Evolutionary conservation across 2,113 vertebrate genomes (phyloP), one percentile per base, ranked within the genome.

Genomic region (Deroptyus accipitrinus): DNA sequence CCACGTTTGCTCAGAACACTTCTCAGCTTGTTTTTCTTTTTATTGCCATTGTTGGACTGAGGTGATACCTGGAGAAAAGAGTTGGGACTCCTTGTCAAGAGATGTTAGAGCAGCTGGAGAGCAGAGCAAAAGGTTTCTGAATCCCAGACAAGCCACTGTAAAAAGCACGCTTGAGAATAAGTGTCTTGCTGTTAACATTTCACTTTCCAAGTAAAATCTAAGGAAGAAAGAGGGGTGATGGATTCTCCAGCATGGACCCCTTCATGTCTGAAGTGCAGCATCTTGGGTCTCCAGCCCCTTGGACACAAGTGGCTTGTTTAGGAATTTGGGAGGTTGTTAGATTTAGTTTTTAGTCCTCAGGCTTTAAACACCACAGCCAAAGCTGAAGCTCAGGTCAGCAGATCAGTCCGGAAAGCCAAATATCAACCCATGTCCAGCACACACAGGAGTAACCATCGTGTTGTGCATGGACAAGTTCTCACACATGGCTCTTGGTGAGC

Each of bases 21-120:
- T 69, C 77, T 85, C 33, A 28, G 33, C 77, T 79, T 86, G 63
- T 44, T 92, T 94, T 90, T 63, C 67, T 82, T 68, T 86, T 86
- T 72, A 30, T 12, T 72, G 89, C 51, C 15, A 41, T 61, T 88
- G 33, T 75, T 74, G 78, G 82, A 66, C 35, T n/a, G 77, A 69
- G 59, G 84, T 51, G 72, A 79, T 79, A 69, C 27, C 35, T 72
- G 28, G 33, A 59, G 79, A 55, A 61, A 16, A 55, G 42, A n/a
- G 30, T 82, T 93, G 74, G 64, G 86, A 70, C 24, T 67, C 30
- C 44, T 23, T 83, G 86, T 83, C 88, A 83, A 33, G 77, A 59
- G 61, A 81, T 89, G 39, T 61, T 61, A 14, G 0, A 3, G 51
- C 59, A 86, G 24, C 78, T 35, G 48, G 39, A 74, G 67, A 91